Percentiles rank a stretch among this genome's conserved stretches.
Conservation (phyloP, 2,113 vertebrate species). For the Probosciger aterrimus region DNA sequence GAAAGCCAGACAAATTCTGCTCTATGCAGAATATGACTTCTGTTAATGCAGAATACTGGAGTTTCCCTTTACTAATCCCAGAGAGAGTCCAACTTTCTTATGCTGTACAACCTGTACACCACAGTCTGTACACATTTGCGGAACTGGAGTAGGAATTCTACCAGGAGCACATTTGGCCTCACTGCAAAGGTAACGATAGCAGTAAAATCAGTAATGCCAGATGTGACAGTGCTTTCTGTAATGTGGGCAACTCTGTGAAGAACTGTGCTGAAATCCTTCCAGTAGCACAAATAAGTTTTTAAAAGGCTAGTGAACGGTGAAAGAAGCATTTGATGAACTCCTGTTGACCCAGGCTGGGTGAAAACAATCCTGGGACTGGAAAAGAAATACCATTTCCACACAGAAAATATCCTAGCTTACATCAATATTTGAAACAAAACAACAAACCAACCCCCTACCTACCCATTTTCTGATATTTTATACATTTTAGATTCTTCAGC, state of each 20-base stretch:
- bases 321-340: not conserved
- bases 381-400: not conserved
- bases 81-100: not conserved
- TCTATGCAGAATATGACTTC: not conserved
- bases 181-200: not conserved
- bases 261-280: not conserved
- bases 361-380: not conserved
- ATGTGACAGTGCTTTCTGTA: not conserved
- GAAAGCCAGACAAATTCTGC: not conserved
- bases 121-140: not conserved
- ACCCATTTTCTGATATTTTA: not conserved
- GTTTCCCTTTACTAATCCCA: not conserved
- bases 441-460: not conserved
- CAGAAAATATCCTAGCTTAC: not conserved
- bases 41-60: not conserved
- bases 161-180: not conserved
- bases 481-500: constrained; percentile 55
- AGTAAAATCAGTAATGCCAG: not conserved
- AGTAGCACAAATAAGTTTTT: not conserved
- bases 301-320: not conserved
- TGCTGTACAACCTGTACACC: not conserved
- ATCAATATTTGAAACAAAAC: not conserved
- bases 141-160: not conserved
- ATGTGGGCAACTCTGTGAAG: not conserved
- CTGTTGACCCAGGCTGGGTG: not conserved